Evolutionary conservation across 2,888 invertebrate species (phyloP).

Genomic region (Tholera decimalis): DNA sequence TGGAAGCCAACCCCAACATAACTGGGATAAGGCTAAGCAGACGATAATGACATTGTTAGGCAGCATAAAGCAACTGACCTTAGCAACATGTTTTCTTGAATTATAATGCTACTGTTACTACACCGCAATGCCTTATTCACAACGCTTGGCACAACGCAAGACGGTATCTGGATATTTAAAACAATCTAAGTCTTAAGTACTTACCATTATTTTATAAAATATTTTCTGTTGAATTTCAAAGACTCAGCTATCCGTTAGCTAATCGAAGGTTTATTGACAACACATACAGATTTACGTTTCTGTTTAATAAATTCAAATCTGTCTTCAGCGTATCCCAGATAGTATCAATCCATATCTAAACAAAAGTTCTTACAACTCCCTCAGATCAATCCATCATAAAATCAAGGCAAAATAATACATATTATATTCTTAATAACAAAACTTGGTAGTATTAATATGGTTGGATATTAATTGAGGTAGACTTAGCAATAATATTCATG

Average conservation of each 20-base stretch:
- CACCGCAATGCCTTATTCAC: too few relatives aligned
- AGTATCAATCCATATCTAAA: constrained; percentile 4
- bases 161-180: too few relatives aligned
- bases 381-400: constrained; percentile 23
- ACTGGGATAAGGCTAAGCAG: too few relatives aligned
- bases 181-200: too few relatives aligned
- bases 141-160: too few relatives aligned
- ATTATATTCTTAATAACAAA: background rate
- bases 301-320: background rate
- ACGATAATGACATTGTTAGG: too few relatives aligned
- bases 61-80: background rate
- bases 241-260: background rate
- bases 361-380: background rate
- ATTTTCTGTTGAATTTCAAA: too few relatives aligned
- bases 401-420: constrained; percentile 1
- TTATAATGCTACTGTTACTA: too few relatives aligned
- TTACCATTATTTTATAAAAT: too few relatives aligned
- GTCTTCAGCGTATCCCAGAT: background rate
- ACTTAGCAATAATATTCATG: background rate
- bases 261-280: background rate
- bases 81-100: background rate
- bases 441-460: background rate
- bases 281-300: too few relatives aligned
- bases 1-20: too few relatives aligned
- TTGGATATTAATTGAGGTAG: background rate